These are phyloP conservation scores for Aurelia coerulea DNA, from an alignment of 30 jellyfish, hydroid and myxozoan species.

Conservation along the genomic window DNA sequence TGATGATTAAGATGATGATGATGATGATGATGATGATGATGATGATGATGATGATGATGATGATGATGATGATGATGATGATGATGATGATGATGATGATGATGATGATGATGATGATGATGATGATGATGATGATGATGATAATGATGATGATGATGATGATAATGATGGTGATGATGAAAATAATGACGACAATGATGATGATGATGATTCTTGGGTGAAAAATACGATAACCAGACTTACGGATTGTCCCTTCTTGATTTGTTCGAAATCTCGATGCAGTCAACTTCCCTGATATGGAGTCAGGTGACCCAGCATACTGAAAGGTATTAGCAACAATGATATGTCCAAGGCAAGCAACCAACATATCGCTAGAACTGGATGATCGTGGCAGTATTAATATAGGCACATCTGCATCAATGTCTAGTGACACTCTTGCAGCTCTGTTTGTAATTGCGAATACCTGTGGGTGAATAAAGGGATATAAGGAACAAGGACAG, in stretches of 20 bases:
- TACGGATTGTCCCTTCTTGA: constrained; percentile 8
- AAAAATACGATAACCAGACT: not conserved
- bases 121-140: no score
- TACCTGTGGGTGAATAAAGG: constrained; percentile 54
- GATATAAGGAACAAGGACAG: no score
- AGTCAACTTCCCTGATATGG: constrained; percentile 77
- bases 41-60: not conserved
- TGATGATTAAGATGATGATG: no score
- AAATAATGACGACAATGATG: no score
- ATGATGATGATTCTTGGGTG: no score
- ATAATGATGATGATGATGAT: no score
- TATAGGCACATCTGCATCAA: constrained; percentile 92
- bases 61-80: not conserved
- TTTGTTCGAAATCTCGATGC: constrained; percentile 77
- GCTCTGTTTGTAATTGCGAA: constrained; percentile 85
- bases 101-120: not conserved
- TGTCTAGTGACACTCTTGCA: constrained; percentile 86
- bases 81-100: not conserved
- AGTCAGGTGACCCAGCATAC: constrained; percentile 81
- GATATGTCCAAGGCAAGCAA: constrained; percentile 92
- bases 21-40: not conserved
- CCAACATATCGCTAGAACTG: constrained; percentile 72
- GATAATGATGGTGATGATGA: no score
- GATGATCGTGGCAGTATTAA: constrained; percentile 92
- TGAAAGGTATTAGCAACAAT: constrained; percentile 78